These are phyloP conservation scores for Poecilobothrus nobilitatus DNA, from an alignment of 2,888 invertebrate genomes.

Conservation along the genomic window DNA sequence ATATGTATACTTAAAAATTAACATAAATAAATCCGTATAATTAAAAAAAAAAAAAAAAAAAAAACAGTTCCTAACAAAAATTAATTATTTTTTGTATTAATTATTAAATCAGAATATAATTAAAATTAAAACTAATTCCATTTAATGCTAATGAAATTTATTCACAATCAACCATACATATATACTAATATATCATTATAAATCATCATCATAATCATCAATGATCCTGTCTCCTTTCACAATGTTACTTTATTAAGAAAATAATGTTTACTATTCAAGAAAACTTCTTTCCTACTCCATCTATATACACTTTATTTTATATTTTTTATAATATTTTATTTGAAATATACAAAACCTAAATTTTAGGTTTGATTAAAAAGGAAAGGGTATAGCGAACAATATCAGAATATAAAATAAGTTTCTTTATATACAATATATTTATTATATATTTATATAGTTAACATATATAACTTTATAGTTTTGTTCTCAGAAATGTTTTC, in stretches of 20 bases:
- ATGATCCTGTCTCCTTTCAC: not conserved
- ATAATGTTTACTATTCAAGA: not conserved
- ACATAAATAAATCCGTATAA: not conserved
- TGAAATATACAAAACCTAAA: not conserved
- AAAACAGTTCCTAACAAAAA: not conserved
- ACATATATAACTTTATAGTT: not conserved
- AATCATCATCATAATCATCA: too few species aligned
- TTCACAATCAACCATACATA: not conserved
- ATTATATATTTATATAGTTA: too few species aligned
- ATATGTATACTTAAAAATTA: too few species aligned
- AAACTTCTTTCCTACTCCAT: not conserved
- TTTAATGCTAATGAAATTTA: conserved; percentile 1
- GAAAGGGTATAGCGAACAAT: not conserved
- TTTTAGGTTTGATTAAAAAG: not conserved
- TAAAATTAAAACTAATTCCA: not conserved
- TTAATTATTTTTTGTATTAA: not conserved
- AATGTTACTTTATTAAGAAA: not conserved
- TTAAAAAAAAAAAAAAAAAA: too few species aligned
- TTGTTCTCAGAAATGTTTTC: not conserved
- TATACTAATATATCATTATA: too few species aligned
- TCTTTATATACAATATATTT: not conserved
- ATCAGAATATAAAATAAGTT: not conserved
- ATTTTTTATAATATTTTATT: not conserved
- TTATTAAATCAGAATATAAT: conserved; percentile 1
- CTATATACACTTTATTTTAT: too few species aligned